Percentiles rank a stretch among this genome's conserved stretches.
These are phyloP conservation scores for Sturnus vulgaris DNA, from an alignment of 2,113 vertebrate genomes.

Conservation along the genomic window DNA sequence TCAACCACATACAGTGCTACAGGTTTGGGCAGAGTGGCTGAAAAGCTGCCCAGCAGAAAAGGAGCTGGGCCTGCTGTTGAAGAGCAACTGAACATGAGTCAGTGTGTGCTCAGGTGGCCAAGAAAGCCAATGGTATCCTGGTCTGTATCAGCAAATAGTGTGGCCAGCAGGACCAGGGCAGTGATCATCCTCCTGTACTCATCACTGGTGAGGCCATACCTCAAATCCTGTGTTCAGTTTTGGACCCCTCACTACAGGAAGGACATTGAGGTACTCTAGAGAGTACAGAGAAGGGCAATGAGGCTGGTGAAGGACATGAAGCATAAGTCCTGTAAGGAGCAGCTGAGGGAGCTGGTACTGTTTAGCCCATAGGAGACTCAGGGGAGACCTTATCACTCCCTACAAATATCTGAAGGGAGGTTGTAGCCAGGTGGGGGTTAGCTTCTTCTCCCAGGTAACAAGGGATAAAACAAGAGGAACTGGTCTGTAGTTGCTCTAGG, in stretches of 20 bases:
- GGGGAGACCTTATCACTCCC: neutral
- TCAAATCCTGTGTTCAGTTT: neutral
- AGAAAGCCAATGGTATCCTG: neutral
- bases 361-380: neutral
- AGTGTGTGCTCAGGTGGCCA: neutral
- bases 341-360: neutral
- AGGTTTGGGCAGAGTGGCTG: neutral
- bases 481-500: neutral
- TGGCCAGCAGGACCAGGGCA: neutral
- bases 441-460: neutral
- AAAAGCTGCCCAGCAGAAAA: neutral
- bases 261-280: neutral
- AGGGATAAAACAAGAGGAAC: neutral
- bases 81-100: neutral
- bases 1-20: neutral
- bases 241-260: neutral
- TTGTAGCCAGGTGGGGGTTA: neutral
- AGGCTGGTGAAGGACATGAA: neutral
- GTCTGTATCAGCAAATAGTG: accelerated
- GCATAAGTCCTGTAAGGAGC: neutral
- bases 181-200: accelerated
- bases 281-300: accelerated
- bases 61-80: neutral
- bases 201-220: accelerated
- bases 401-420: neutral